phyloP scores from a whole-genome alignment of 2,113 vertebrate species.

The Lophura nycthemera region DNA sequence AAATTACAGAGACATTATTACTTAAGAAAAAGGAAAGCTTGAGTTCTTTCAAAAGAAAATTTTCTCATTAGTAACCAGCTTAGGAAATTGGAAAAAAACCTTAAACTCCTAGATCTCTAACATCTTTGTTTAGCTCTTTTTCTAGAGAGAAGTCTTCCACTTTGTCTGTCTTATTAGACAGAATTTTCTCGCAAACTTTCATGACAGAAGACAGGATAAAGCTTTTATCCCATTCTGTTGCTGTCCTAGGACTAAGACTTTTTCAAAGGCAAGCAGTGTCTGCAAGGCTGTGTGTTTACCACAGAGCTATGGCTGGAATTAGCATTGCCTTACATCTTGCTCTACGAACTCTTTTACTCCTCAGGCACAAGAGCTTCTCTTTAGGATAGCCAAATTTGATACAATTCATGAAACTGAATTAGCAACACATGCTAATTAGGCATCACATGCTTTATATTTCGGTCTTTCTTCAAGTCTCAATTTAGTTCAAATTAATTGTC shows the following conservation, averaged over 20 bases:
- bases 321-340: neutral
- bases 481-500: neutral
- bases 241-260: neutral
- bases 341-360: neutral
- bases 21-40: neutral
- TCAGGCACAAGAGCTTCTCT: neutral
- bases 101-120: neutral
- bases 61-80: neutral
- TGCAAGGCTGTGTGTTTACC: fast-evolving
- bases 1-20: neutral
- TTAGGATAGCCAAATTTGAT: neutral
- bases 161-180: fast-evolving
- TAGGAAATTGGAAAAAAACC: neutral
- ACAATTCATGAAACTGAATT: neutral
- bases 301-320: neutral
- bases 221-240: neutral
- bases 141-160: neutral
- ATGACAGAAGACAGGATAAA: neutral
- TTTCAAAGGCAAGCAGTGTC: neutral
- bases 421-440: no score
- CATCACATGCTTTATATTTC: neutral
- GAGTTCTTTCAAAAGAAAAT: neutral
- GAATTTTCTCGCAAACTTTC: neutral
- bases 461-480: neutral
- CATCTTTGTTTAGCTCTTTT: neutral